Evolutionary conservation across 2,797 vertebrate species (phyloP).

Genomic region (Lacerta viridis): DNA sequence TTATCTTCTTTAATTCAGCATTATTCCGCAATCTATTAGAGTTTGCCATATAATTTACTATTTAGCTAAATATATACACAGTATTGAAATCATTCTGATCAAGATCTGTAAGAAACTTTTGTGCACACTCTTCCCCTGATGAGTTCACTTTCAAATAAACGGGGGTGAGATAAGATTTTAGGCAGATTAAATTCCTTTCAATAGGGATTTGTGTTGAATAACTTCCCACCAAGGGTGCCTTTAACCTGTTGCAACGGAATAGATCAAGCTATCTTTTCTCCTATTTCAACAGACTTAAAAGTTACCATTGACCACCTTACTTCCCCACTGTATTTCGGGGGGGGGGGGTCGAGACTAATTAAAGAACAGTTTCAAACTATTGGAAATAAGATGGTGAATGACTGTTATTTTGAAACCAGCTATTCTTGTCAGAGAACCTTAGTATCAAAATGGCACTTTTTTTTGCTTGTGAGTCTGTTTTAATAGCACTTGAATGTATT

Average conservation of each 20-base stretch:
- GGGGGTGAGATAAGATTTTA: neutral
- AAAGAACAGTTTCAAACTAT: conserved; percentile 17
- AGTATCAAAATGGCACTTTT: neutral
- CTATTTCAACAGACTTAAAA: neutral
- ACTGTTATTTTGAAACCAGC: neutral
- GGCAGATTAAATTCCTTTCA: neutral
- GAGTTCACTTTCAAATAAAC: neutral
- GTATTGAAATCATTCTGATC: conserved; percentile 32
- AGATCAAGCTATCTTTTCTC: neutral
- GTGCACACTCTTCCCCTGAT: neutral
- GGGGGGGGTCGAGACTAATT: neutral
- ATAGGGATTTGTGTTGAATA: neutral
- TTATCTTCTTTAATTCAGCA: neutral
- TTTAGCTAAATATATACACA: conserved; percentile 13
- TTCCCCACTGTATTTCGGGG: conserved; percentile 11
- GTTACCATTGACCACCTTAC: neutral
- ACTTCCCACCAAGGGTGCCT: neutral
- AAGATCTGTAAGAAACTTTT: conserved; percentile 34
- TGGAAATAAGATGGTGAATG: conserved; percentile 2
- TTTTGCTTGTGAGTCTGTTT: conserved; percentile 22
- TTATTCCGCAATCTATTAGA: conserved; percentile 26
- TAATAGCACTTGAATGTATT: neutral
- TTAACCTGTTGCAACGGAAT: neutral
- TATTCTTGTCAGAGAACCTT: conserved; percentile 14
- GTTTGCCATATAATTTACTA: conserved; percentile 28